These are phyloP conservation scores for Probosciger aterrimus DNA, from an alignment of 2,113 vertebrate genomes.

Conservation along the genomic window DNA sequence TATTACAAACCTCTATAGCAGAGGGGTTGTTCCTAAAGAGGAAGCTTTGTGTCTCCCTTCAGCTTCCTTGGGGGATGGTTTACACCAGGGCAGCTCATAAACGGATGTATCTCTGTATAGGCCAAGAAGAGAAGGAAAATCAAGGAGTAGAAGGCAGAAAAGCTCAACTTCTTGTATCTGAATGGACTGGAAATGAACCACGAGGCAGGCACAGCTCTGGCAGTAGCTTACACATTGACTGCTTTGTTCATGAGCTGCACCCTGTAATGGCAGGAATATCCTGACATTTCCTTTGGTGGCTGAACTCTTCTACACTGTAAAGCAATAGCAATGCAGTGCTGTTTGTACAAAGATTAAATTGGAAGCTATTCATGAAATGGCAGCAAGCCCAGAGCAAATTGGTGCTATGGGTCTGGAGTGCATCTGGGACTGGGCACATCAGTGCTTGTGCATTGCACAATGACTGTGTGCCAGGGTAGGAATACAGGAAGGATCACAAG, in stretches of 20 bases:
- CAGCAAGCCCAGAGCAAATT: background rate
- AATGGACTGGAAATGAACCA: background rate
- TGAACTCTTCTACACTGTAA: background rate
- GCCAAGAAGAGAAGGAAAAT: background rate
- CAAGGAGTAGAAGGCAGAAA: background rate
- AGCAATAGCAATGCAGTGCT: background rate
- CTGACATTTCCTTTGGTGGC: background rate
- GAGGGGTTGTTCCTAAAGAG: background rate
- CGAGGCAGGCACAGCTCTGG: background rate
- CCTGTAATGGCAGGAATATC: background rate
- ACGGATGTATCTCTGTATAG: background rate
- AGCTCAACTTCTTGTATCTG: background rate
- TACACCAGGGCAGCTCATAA: background rate
- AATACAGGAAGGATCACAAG: background rate
- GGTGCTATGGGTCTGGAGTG: background rate
- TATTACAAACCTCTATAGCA: background rate
- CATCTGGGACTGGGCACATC: background rate
- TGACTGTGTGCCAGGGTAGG: background rate
- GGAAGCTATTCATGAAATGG: background rate
- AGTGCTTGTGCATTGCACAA: background rate
- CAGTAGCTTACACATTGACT: background rate
- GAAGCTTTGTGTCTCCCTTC: background rate
- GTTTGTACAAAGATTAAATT: background rate
- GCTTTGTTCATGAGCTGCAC: background rate
- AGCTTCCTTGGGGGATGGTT: background rate